These are phyloP conservation scores for Helicoverpa zea DNA, from an alignment of 1,140 invertebrate species.

Conservation along the genomic window DNA sequence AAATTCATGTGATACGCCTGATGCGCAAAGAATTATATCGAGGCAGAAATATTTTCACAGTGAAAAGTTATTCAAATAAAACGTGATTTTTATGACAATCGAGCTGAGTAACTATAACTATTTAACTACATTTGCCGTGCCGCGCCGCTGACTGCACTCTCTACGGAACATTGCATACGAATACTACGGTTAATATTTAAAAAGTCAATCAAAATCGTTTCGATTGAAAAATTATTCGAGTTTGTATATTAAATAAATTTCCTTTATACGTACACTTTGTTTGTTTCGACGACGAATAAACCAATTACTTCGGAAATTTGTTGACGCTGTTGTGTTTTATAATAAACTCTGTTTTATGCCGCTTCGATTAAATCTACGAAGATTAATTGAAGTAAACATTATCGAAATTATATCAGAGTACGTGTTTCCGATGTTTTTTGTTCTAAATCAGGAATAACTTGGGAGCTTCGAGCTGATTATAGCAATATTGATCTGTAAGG, in stretches of 20 bases:
- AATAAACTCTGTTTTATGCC: conserved; percentile 23
- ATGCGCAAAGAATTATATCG: not conserved
- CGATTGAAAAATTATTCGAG: conserved; percentile 37
- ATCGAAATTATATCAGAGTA: not conserved
- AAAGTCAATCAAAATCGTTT: conserved; percentile 37
- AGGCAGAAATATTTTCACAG: not conserved
- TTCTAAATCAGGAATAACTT: not conserved
- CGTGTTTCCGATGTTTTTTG: not conserved
- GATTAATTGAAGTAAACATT: conserved; percentile 28
- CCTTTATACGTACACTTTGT: conserved; percentile 27
- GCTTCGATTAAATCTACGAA: conserved; percentile 20
- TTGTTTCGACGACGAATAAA: conserved; percentile 35
- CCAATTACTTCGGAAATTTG: conserved; percentile 26
- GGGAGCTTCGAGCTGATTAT: not conserved
- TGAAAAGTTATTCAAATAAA: not conserved
- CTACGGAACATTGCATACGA: conserved; percentile 3
- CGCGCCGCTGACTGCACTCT: not conserved
- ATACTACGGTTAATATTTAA: conserved; percentile 32
- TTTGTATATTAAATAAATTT: conserved; percentile 38
- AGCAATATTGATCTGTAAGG: not conserved
- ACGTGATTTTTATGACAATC: not conserved
- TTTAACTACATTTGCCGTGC: too few relatives aligned
- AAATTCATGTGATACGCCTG: too few relatives aligned
- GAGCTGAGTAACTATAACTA: not conserved
- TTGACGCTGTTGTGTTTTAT: conserved; percentile 24